Percentiles rank a stretch among this genome's conserved stretches.
Evolutionary conservation across 53 echinoderm and acorn worm species (phyloP).

Genomic region (Actinopyga echinites): DNA sequence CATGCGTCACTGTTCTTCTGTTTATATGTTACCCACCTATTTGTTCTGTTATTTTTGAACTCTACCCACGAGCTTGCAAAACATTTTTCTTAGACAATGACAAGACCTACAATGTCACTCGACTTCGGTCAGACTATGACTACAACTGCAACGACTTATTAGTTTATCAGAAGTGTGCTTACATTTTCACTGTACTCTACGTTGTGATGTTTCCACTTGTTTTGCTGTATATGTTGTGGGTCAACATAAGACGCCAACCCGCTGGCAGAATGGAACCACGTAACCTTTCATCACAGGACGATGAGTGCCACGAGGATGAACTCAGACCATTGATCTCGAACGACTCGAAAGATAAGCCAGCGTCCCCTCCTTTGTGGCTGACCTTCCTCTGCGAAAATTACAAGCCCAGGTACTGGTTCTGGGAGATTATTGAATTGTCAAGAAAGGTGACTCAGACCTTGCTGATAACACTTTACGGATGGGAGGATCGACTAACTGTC

Average conservation of each 20-base stretch:
- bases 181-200: constrained; percentile 36
- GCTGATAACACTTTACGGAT: neutral
- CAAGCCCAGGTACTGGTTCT: neutral
- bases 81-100: constrained; percentile 47
- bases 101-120: neutral
- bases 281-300: neutral
- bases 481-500: neutral
- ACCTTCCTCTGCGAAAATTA: neutral
- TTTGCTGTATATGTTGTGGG: constrained; percentile 49
- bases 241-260: neutral
- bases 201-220: constrained; percentile 55
- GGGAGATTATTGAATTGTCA: neutral
- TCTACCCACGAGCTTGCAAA: constrained; percentile 59
- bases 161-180: constrained; percentile 45
- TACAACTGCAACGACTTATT: constrained; percentile 36
- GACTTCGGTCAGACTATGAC: constrained; percentile 60
- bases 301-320: neutral
- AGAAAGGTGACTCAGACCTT: neutral
- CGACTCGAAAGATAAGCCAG: neutral
- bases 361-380: neutral
- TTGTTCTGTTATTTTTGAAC: constrained; percentile 45
- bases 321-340: neutral
- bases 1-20: constrained; percentile 48
- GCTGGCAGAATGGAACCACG: neutral
- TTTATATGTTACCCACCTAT: constrained; percentile 59